Conservation (phyloP, 1,140 invertebrate genomes). For the Psilanteris sp. region DNA sequence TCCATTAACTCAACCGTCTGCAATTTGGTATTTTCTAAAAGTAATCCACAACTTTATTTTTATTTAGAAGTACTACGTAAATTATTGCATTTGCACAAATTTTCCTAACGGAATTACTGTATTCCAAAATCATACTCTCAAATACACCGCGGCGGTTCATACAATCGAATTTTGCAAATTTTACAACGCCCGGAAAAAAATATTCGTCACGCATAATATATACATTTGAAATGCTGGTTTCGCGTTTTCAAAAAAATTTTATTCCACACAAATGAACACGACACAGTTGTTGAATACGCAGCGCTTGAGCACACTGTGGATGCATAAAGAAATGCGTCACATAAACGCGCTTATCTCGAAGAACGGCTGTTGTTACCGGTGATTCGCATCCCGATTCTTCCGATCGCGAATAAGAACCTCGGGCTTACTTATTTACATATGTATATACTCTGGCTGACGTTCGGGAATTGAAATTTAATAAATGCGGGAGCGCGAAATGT, state of each 20-base stretch:
- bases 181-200: constrained; percentile 19
- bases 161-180: constrained; percentile 23
- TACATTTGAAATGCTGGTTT: constrained; percentile 22
- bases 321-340: constrained; percentile 32
- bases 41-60: constrained; percentile 9
- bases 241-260: constrained; percentile 10
- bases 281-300: constrained; percentile 11
- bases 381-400: constrained; percentile 24
- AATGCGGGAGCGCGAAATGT: constrained; percentile 1
- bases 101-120: constrained; percentile 26
- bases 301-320: neutral
- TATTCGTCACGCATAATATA: constrained; percentile 11
- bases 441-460: constrained; percentile 2
- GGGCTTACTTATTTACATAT: constrained; percentile 26
- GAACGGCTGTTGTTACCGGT: constrained; percentile 23
- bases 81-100: constrained; percentile 32
- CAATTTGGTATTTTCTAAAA: neutral
- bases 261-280: constrained; percentile 6
- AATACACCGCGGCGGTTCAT: constrained; percentile 14
- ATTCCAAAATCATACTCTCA: constrained; percentile 39
- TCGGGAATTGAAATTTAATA: constrained; percentile 26
- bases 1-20: no score
- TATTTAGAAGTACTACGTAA: neutral
- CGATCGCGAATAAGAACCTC: constrained; percentile 19
- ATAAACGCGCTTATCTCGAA: constrained; percentile 27